Percentiles rank a stretch among this genome's conserved stretches.
Evolutionary conservation across 2,888 invertebrate genomes (phyloP).

Genomic region (Lomographa bimaculata): DNA sequence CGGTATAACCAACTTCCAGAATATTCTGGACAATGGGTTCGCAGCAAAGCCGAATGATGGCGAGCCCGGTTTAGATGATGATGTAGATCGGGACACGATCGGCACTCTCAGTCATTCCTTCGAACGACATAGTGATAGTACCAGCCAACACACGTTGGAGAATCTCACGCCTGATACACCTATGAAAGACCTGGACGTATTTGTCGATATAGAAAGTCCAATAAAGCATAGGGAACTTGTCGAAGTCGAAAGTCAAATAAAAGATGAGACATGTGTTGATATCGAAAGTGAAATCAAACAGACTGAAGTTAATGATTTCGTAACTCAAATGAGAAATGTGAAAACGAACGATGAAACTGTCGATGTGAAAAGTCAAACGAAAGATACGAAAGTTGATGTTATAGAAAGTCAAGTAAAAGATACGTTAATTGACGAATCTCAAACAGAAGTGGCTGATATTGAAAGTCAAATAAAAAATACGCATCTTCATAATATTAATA

Average conservation of each 20-base stretch:
- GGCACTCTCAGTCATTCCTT: conserved; percentile 76
- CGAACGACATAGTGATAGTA: conserved; percentile 70
- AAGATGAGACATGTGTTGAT: conserved; percentile 21
- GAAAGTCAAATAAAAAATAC: conserved; percentile 36
- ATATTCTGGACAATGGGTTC: conserved; percentile 61
- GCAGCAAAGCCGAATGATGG: conserved; percentile 45
- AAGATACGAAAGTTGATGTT: too few species aligned
- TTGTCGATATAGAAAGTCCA: conserved; percentile 41
- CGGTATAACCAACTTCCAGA: conserved; percentile 74
- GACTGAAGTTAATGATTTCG: conserved; percentile 16
- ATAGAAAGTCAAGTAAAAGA: too few species aligned
- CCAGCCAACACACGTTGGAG: conserved; percentile 72
- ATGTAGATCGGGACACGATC: conserved; percentile 65
- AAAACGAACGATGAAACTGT: too few species aligned
- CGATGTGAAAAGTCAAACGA: too few species aligned
- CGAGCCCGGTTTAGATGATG: conserved; percentile 58
- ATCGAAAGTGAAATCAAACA: conserved; percentile 37
- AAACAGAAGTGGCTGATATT: too few species aligned
- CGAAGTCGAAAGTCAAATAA: conserved; percentile 39
- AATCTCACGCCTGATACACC: conserved; percentile 75
- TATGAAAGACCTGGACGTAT: conserved; percentile 59
- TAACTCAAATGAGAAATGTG: too few species aligned
- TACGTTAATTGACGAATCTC: too few species aligned
- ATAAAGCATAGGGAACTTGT: conserved; percentile 9
- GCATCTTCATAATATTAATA: too few species aligned